Conservation (phyloP, 2,888 invertebrate genomes). For the Linyphia triangularis region DNA sequence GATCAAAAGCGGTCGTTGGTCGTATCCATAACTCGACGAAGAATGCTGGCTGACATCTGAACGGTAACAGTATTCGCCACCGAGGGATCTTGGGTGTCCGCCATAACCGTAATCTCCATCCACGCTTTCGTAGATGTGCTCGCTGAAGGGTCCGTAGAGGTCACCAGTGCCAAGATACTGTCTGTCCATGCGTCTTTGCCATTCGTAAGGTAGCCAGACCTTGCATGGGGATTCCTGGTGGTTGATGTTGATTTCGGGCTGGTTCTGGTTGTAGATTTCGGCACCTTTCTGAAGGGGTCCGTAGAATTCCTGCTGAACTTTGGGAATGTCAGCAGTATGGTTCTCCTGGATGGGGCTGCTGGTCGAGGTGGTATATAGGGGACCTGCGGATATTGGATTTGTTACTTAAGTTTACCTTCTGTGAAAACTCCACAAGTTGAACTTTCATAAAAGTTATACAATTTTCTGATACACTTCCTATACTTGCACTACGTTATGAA, state of each 20-base stretch:
- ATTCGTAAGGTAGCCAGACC: slow-evolving; percentile 72
- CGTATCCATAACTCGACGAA: slow-evolving; percentile 76
- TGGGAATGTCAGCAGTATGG: slow-evolving; percentile 67
- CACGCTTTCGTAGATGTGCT: slow-evolving; percentile 77
- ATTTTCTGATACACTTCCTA: too few relatives aligned
- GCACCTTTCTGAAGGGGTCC: slow-evolving; percentile 71
- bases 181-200: slow-evolving; percentile 70
- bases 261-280: slow-evolving; percentile 57
- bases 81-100: slow-evolving; percentile 67
- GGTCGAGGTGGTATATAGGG: slow-evolving; percentile 75
- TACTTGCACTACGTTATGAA: too few relatives aligned
- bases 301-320: slow-evolving; percentile 61
- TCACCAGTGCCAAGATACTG: slow-evolving; percentile 72
- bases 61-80: slow-evolving; percentile 72
- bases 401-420: too few relatives aligned
- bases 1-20: slow-evolving; percentile 75
- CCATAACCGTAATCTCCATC: slow-evolving; percentile 75
- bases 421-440: too few relatives aligned
- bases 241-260: slow-evolving; percentile 22
- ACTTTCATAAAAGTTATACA: too few relatives aligned
- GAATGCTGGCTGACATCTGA: slow-evolving; percentile 76
- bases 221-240: slow-evolving; percentile 72
- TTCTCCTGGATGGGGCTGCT: slow-evolving; percentile 71
- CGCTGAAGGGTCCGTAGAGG: slow-evolving; percentile 79
- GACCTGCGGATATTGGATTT: slow-evolving; percentile 32